A percentile compares a stretch with the other conserved stretches of the same genome.
Evolutionary conservation across 2,797 vertebrate genomes (phyloP).

Genomic region (Gadopsis marmoratus): DNA sequence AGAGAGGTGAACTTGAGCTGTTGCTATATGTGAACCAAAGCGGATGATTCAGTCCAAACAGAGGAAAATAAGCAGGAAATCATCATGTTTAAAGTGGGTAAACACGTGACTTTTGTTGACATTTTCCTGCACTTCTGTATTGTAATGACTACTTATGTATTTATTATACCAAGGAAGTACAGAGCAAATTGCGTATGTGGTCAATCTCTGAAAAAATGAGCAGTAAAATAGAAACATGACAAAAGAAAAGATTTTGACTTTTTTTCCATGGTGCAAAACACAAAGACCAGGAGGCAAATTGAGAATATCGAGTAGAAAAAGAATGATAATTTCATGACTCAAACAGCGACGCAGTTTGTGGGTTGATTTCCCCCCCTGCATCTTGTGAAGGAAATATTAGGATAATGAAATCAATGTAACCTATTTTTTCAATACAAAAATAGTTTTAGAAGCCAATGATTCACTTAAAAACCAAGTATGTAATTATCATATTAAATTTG

Average conservation of each 20-base stretch:
- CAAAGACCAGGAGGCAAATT: background rate
- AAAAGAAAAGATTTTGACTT: background rate
- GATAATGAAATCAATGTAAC: background rate
- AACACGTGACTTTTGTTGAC: slow-evolving; percentile 30
- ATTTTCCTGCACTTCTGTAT: slow-evolving; percentile 29
- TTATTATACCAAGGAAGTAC: slow-evolving; percentile 30
- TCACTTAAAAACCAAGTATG: background rate
- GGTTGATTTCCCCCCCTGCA: background rate
- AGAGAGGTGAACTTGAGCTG: slow-evolving; percentile 8
- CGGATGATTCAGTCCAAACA: background rate
- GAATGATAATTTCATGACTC: background rate
- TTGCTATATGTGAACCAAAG: slow-evolving; percentile 6
- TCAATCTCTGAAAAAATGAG: slow-evolving; percentile 32
- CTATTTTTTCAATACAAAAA: background rate
- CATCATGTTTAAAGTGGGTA: slow-evolving; percentile 14
- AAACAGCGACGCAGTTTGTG: background rate
- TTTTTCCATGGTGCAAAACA: background rate
- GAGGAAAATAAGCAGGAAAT: slow-evolving; percentile 13
- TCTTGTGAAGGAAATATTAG: background rate
- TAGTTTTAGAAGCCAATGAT: background rate
- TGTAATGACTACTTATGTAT: background rate
- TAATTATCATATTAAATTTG: background rate
- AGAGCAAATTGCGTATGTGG: slow-evolving; percentile 4
- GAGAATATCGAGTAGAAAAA: background rate
- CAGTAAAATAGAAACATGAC: slow-evolving; percentile 23